Conservation (phyloP, 1,140 invertebrate species). For the Drosophila paulistorum region DNA sequence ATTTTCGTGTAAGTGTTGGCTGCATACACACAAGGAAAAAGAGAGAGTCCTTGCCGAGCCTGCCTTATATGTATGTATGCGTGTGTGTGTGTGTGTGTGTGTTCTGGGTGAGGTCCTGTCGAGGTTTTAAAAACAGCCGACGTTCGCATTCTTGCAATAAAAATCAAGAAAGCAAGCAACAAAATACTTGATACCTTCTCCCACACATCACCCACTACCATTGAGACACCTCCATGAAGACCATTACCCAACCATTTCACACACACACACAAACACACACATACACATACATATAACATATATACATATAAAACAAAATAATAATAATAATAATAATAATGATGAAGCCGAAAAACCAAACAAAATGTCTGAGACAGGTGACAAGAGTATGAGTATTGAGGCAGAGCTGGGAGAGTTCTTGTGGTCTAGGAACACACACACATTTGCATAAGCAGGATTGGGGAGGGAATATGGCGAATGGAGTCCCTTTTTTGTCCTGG, state of each 20-base stretch:
- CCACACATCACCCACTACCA: background rate
- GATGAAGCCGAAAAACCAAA: constrained; percentile 61
- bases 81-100: constrained; percentile 26
- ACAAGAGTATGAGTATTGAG: constrained; percentile 30
- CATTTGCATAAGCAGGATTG: constrained; percentile 47
- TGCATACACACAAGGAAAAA: constrained; percentile 35
- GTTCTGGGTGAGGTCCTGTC: constrained; percentile 46
- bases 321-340: constrained; percentile 77
- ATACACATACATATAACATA: background rate
- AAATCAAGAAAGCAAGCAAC: constrained; percentile 72
- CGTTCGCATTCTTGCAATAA: constrained; percentile 79
- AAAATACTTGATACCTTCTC: constrained; percentile 41
- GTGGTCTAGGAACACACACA: constrained; percentile 48
- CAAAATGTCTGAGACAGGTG: constrained; percentile 67
- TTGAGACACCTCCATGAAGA: constrained; percentile 6
- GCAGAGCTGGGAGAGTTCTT: background rate
- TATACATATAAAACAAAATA: constrained; percentile 73
- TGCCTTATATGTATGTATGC: constrained; percentile 24
- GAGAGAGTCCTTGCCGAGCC: constrained; percentile 56
- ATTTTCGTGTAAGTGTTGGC: constrained; percentile 81
- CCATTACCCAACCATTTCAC: constrained; percentile 27
- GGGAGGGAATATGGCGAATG: no score
- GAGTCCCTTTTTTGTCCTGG: constrained; percentile 2
- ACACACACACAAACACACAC: background rate
- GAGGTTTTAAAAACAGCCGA: constrained; percentile 77